These are phyloP conservation scores for Gari tellinella DNA, from an alignment of 2,888 invertebrate species.

Conservation along the genomic window DNA sequence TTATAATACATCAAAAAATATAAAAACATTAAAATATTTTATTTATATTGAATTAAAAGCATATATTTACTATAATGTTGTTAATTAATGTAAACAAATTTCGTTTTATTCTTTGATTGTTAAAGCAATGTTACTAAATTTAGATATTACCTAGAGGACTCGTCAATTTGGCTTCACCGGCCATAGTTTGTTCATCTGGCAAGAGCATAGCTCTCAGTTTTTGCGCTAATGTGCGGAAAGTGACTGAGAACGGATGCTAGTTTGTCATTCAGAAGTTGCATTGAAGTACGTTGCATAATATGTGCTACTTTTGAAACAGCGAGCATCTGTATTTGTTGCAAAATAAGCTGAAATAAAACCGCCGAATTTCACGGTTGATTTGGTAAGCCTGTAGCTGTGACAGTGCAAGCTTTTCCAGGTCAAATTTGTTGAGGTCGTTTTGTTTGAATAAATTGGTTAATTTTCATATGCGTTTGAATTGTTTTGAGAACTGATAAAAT, in stretches of 20 bases:
- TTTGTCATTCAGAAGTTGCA: constrained; percentile 23
- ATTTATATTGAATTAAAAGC: too few relatives aligned
- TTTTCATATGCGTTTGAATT: background rate
- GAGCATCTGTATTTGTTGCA: background rate
- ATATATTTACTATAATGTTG: too few relatives aligned
- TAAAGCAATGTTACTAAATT: constrained; percentile 10
- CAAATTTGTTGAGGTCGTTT: background rate
- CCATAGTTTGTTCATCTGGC: constrained; percentile 16
- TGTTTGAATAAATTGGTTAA: background rate
- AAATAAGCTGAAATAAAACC: constrained; percentile 1
- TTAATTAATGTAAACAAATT: too few relatives aligned
- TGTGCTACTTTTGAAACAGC: constrained; percentile 17
- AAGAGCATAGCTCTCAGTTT: constrained; percentile 44
- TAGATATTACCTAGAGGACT: constrained; percentile 29
- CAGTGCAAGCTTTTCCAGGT: background rate
- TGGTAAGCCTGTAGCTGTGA: constrained; percentile 1
- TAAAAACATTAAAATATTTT: too few relatives aligned
- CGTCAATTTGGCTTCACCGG: constrained; percentile 18
- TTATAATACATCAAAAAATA: too few relatives aligned
- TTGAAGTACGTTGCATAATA: constrained; percentile 30
- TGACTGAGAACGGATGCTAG: constrained; percentile 48
- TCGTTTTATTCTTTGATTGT: background rate
- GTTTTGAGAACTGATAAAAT: too few relatives aligned
- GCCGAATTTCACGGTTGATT: constrained; percentile 9
- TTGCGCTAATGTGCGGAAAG: constrained; percentile 52